Evolutionary conservation across 2,888 invertebrate genomes (phyloP).

Genomic region (Criorhina ranunculi): DNA sequence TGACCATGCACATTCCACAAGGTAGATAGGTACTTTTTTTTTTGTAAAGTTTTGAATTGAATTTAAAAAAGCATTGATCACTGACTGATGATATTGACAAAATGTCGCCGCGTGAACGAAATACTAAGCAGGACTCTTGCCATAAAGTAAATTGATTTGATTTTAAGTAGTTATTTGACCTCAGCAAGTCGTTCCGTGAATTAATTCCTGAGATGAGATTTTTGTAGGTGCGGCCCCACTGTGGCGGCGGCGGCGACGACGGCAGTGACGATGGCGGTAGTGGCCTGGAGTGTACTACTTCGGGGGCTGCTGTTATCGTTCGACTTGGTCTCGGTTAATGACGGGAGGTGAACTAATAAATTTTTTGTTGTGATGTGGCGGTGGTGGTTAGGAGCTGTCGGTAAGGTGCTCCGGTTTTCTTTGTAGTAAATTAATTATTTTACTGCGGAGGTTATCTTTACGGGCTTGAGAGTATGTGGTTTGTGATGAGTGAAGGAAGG

Average conservation of each 20-base stretch:
- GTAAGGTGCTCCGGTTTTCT: conserved; percentile 38
- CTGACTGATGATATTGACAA: conserved; percentile 83
- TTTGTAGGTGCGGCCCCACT: conserved; percentile 57
- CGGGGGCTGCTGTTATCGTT: conserved; percentile 24
- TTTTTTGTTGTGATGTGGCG: conserved; percentile 18
- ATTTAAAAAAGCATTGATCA: conserved; percentile 83
- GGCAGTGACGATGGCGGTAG: no score
- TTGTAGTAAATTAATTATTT: conserved; percentile 48
- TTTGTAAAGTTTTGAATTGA: conserved; percentile 79
- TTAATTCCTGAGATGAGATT: conserved; percentile 70
- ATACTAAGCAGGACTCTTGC: conserved; percentile 77
- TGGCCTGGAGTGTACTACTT: conserved; percentile 11
- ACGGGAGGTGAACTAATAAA: conserved; percentile 51
- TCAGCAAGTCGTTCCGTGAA: conserved; percentile 74
- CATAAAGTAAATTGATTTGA: conserved; percentile 75
- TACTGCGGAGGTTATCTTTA: conserved; percentile 23
- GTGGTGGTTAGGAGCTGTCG: conserved; percentile 12
- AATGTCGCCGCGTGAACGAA: conserved; percentile 84
- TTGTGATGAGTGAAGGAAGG: no score
- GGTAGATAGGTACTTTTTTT: conserved; percentile 69
- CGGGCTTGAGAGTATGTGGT: background rate
- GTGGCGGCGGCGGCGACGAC: no score
- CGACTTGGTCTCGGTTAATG: conserved; percentile 32
- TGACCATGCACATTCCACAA: conserved; percentile 78
- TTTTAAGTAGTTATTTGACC: conserved; percentile 77